These are phyloP conservation scores for Callyntrura guangdongensis DNA, from an alignment of 2,888 invertebrate genomes.

Conservation along the genomic window DNA sequence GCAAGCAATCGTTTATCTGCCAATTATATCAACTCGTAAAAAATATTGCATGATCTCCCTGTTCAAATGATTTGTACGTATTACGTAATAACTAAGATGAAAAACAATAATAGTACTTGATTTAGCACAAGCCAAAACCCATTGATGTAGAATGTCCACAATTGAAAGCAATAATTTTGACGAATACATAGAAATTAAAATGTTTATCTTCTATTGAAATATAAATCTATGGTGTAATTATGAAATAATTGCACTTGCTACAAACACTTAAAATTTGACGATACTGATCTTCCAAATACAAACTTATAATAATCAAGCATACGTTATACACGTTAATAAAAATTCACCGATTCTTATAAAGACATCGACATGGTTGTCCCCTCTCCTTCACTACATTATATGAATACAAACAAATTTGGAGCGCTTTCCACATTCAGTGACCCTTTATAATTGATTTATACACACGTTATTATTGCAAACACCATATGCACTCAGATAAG, in stretches of 20 bases:
- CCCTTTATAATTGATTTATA: too few species aligned
- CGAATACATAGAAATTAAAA: slow-evolving; percentile 16
- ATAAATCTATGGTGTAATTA: background rate
- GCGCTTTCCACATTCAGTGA: too few species aligned
- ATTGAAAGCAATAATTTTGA: background rate
- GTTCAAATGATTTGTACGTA: background rate
- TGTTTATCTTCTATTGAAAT: background rate
- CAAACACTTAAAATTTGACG: background rate
- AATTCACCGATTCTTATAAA: too few species aligned
- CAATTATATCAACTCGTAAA: slow-evolving; percentile 28
- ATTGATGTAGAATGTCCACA: background rate
- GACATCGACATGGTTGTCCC: background rate
- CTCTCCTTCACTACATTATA: background rate
- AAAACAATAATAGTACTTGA: slow-evolving; percentile 1
- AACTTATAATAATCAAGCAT: background rate
- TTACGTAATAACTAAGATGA: slow-evolving; percentile 14
- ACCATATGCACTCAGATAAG: background rate
- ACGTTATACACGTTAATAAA: background rate
- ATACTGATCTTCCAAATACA: slow-evolving; percentile 2
- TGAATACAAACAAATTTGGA: too few species aligned
- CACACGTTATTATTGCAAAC: background rate
- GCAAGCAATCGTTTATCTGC: slow-evolving; percentile 24
- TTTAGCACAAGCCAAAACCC: background rate
- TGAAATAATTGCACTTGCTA: slow-evolving; percentile 11
- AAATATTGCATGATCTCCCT: background rate